phyloP scores from a whole-genome alignment of 30 jellyfish, hydroid and myxozoan genomes.

The Turritopsis rubra region DNA sequence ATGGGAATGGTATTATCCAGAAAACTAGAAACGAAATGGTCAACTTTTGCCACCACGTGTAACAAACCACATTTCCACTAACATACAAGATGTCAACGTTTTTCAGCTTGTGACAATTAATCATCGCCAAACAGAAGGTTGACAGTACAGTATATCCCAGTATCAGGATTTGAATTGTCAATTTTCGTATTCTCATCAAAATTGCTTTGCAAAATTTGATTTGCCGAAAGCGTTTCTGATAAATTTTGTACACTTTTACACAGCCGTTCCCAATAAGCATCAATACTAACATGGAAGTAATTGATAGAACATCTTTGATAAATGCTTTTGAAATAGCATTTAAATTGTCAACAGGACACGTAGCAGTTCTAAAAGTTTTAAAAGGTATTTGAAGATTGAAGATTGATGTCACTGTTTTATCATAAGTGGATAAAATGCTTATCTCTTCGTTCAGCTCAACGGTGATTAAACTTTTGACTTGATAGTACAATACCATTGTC shows the following conservation, averaged over 20 bases:
- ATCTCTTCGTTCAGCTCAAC: neutral
- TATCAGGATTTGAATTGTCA: neutral
- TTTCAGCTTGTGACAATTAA: neutral
- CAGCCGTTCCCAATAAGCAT: neutral
- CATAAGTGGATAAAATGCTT: neutral
- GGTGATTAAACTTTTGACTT: neutral
- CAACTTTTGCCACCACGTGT: conserved; percentile 8
- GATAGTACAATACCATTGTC: neutral
- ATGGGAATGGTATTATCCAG: conserved; percentile 12
- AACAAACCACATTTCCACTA: neutral
- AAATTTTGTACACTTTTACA: neutral
- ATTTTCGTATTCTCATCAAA: neutral
- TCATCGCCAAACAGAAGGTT: neutral
- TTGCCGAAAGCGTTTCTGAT: neutral
- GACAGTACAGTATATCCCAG: neutral
- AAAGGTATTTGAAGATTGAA: neutral
- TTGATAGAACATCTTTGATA: neutral
- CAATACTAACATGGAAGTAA: neutral
- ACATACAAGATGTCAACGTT: neutral
- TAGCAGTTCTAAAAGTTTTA: too few species aligned
- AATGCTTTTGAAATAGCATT: neutral
- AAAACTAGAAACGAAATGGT: neutral
- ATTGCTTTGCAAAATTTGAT: neutral
- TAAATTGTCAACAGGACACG: neutral
- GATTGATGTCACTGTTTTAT: neutral